Conservation (phyloP, 2,797 vertebrate genomes). For the Mustela erminea region DNA sequence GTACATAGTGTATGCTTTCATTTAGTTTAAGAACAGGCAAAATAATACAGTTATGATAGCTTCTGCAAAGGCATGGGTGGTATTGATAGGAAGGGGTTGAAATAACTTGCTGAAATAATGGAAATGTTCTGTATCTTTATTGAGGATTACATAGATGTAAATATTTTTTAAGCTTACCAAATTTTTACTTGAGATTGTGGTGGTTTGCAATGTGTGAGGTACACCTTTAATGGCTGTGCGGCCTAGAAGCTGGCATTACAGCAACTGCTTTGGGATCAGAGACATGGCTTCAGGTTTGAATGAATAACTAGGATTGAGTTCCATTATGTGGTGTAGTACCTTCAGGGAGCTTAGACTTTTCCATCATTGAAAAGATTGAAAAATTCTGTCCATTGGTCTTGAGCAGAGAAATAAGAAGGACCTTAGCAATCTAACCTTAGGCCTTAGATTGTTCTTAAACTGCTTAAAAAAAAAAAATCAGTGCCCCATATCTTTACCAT, state of each 20-base stretch:
- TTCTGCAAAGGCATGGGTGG: neutral
- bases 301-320: neutral
- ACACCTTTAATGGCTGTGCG: neutral
- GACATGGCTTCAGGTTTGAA: neutral
- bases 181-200: neutral
- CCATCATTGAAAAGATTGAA: slow-evolving; percentile 34
- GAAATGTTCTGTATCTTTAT: neutral
- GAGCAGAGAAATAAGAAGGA: neutral
- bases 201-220: neutral
- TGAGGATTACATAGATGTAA: neutral
- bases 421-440: neutral
- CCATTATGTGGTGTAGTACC: neutral
- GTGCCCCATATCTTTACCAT: neutral
- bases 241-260: neutral
- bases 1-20: neutral
- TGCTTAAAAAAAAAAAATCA: slow-evolving; percentile 6
- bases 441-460: neutral
- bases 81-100: neutral
- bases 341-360: slow-evolving; percentile 10
- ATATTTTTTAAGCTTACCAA: slow-evolving; percentile 25
- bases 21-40: neutral
- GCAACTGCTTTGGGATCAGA: neutral
- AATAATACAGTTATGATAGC: neutral
- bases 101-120: neutral
- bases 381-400: neutral